Base-by-base conservation (phyloP, 53 echinoderm and acorn worm genomes). In the Echinarachnius parma region DNA sequence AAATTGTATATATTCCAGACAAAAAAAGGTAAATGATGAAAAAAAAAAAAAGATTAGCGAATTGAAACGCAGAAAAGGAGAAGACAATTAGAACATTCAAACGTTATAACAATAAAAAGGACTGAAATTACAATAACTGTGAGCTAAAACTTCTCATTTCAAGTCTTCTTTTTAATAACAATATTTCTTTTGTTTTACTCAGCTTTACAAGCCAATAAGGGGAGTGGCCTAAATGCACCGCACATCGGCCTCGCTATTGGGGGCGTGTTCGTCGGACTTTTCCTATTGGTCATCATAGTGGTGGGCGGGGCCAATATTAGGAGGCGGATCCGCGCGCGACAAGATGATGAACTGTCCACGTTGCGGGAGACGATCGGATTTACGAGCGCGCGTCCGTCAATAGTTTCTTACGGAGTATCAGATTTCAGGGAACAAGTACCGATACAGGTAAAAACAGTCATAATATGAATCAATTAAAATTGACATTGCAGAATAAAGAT, bases 221-320 rank as follows among this genome's bases (percentile, higher is more conserved):
- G 62, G 13, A 13, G 20, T 3, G 20, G 25, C 13, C 11, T 56
- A 18, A 55, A 72, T 28, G 74, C 35, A 13, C 74, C 74, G 3
- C 24, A 25, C 11, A 34, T 72, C n/a, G 56, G 74, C 4, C 44
- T 72, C 21, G 27, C 46, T 29, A 72, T 72, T 27, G 39, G 55
- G 74, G 74, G 74, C 16, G 74, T 72, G 35, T 72, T 72, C 45
- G 74, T 72, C 16, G 74, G 74, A n/a, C 57, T 72, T 15, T 57
- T 72, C 42, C 39, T 72, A 27, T 22, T 57, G 74, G 57, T 42
- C 10, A 39, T 35, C 35, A 25, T 72, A 54, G 55, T 26, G n/a
- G 74, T 72, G 74, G 74, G 55, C 57, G 74, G 23, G 57, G 57
- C 56, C 4, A 35, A 57, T 23, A 5, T 54, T 2, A 14, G 42